Conservation (phyloP, 1,140 invertebrate genomes). For the Protaetia brevitarsis region DNA sequence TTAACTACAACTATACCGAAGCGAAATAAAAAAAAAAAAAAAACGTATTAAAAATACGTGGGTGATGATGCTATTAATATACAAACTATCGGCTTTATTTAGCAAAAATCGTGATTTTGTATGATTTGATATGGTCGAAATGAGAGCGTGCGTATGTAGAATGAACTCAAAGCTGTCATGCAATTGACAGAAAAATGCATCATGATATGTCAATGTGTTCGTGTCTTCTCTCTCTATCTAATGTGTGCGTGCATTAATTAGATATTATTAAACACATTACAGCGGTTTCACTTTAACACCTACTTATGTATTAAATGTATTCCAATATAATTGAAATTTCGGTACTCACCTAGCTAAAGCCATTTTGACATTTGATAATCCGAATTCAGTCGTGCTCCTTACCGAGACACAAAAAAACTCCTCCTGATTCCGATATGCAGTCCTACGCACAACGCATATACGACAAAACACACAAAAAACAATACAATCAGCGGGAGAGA, state of each 20-base stretch:
- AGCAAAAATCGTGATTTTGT: neutral
- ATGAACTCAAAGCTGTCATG: slow-evolving; percentile 10
- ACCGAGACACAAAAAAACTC: neutral
- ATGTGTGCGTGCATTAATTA: neutral
- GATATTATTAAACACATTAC: neutral
- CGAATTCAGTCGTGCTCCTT: slow-evolving; percentile 22
- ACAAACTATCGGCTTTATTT: neutral
- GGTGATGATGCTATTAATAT: slow-evolving; percentile 24
- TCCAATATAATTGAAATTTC: neutral
- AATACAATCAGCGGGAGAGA: neutral
- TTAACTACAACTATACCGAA: too few species aligned
- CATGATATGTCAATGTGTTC: neutral
- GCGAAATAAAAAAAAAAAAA: too few species aligned
- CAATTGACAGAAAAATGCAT: neutral
- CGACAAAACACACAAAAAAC: neutral
- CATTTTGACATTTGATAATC: slow-evolving; percentile 39
- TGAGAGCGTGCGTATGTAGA: neutral
- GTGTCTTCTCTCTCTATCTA: too few species aligned
- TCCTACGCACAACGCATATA: neutral
- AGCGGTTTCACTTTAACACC: neutral
- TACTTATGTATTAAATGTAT: neutral
- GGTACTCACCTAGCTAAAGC: slow-evolving; percentile 36
- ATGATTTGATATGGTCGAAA: too few species aligned
- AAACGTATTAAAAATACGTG: slow-evolving; percentile 29
- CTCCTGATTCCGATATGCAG: neutral